These are phyloP conservation scores for Hemitrygon akajei DNA, from an alignment of 2,797 vertebrate genomes.

Conservation along the genomic window DNA sequence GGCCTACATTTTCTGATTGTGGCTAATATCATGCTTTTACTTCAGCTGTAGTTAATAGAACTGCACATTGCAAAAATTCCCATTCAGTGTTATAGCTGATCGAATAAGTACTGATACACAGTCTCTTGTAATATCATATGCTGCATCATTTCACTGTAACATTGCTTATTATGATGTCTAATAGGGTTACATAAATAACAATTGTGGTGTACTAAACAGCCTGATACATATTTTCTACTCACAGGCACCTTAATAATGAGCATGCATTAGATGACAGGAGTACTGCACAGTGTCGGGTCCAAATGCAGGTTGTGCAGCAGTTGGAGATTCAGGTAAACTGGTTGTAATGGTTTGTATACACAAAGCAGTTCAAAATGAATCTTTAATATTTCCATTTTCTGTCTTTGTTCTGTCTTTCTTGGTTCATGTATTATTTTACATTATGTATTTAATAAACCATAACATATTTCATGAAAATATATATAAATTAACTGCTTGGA, in stretches of 20 bases:
- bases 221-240: slow-evolving; percentile 39
- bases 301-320: slow-evolving; percentile 98
- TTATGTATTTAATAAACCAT: background rate
- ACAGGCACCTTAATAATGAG: slow-evolving; percentile 97
- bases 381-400: background rate
- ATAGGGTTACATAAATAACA: background rate
- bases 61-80: background rate
- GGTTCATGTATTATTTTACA: background rate
- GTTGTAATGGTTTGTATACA: background rate
- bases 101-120: background rate
- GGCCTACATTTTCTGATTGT: background rate
- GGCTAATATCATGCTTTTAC: background rate
- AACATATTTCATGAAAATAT: background rate
- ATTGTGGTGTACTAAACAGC: background rate
- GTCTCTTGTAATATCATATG: background rate
- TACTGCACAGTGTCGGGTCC: slow-evolving; percentile 94
- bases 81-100: background rate
- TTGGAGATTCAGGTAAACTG: slow-evolving; percentile 91
- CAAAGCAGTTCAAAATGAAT: background rate
- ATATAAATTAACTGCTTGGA: background rate
- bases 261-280: slow-evolving; percentile 95
- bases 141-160: background rate
- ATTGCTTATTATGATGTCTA: background rate
- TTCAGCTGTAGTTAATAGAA: background rate
- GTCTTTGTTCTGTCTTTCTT: background rate